Conservation (phyloP, 2,797 vertebrate species). For the Oryzias sinensis region DNA sequence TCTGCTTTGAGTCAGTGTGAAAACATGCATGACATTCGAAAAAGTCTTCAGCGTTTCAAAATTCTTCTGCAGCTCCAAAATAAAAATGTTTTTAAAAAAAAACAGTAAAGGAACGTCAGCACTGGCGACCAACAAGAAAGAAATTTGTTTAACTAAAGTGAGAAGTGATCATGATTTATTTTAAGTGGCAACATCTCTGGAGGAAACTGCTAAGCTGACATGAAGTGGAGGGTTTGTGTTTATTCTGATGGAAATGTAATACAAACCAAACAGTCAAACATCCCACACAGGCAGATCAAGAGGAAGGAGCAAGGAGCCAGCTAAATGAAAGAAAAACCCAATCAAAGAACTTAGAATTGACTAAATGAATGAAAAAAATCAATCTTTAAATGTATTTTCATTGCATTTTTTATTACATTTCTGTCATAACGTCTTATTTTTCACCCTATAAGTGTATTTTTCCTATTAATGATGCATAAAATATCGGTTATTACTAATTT, state of each 20-base stretch:
- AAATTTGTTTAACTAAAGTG: background rate
- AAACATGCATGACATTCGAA: too few relatives aligned
- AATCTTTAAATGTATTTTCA: too few relatives aligned
- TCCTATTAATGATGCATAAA: too few relatives aligned
- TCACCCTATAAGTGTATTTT: too few relatives aligned
- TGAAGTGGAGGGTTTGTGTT: background rate
- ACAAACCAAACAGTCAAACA: constrained; percentile 10
- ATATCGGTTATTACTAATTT: too few relatives aligned
- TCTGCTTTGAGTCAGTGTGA: too few relatives aligned
- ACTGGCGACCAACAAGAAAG: background rate
- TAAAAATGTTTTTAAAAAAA: background rate
- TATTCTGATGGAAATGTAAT: background rate
- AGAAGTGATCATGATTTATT: background rate
- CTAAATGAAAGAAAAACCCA: background rate
- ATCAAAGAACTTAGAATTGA: too few relatives aligned
- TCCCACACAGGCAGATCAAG: constrained; percentile 19
- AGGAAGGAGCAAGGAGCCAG: constrained; percentile 5
- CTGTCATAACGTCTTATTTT: too few relatives aligned
- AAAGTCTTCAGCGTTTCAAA: background rate
- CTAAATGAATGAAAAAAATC: too few relatives aligned
- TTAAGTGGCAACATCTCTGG: background rate
- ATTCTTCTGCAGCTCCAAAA: background rate
- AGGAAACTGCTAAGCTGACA: background rate
- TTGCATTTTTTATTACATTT: too few relatives aligned
- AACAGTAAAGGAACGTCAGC: background rate